These are phyloP conservation scores for Psilopsiagon aurifrons DNA, from an alignment of 2,113 vertebrate species.

Conservation along the genomic window DNA sequence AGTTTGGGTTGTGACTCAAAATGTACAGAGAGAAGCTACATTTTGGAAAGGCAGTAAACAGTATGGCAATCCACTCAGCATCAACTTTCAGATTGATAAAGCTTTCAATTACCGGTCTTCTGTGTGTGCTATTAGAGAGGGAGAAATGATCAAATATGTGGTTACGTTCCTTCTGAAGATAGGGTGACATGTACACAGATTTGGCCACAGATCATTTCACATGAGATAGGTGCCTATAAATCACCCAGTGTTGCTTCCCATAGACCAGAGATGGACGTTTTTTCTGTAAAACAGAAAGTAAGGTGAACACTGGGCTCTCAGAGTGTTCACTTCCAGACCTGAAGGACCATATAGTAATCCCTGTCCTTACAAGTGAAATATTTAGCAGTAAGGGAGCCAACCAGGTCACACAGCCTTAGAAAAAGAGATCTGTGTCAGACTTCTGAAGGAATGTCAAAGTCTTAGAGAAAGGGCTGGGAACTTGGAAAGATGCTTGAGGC, in stretches of 20 bases:
- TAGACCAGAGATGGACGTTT: background rate
- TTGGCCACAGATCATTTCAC: background rate
- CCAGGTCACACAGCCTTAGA: background rate
- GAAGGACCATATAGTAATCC: background rate
- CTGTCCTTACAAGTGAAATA: background rate
- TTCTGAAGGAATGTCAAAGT: background rate
- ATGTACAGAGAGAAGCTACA: background rate
- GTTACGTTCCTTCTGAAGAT: background rate
- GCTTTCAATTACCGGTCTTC: background rate
- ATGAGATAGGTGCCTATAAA: background rate
- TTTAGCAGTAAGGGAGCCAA: background rate
- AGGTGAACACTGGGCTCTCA: background rate
- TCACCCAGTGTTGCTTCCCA: background rate
- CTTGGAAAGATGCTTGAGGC: constrained; percentile 8
- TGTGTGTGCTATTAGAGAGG: background rate
- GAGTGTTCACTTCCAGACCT: background rate
- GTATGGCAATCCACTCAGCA: background rate
- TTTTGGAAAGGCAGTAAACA: background rate
- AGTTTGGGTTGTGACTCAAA: background rate
- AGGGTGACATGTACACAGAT: rapidly evolving
- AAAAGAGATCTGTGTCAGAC: background rate
- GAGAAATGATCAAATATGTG: background rate
- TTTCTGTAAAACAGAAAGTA: background rate
- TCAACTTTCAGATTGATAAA: background rate
- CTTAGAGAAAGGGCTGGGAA: constrained; percentile 11